Evolutionary conservation across 2,888 invertebrate genomes (phyloP), one percentile per base, ranked within the genome.

Genomic region (Tachina fera): DNA sequence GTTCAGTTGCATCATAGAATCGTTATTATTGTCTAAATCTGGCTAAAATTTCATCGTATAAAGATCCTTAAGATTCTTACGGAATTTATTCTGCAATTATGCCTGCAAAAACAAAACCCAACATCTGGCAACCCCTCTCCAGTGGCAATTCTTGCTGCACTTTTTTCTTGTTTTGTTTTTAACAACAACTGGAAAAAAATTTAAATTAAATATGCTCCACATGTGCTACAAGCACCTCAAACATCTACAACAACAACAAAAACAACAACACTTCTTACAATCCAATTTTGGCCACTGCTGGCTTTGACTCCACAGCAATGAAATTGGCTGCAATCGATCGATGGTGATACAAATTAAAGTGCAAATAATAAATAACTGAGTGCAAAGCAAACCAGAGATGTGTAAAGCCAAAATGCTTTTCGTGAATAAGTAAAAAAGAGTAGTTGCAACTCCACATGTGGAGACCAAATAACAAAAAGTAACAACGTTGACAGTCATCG

Each of bases 321-420:
- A 60, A 78, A 70, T 68, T 53, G 60, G 9, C 16, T 47, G 60
- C 68, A 31, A 51, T 43, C 75, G 75, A 51, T 43, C 75, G 75
- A 81, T 68, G 60, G 81, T 81, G 75, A 68, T 81, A 81, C 61
- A 81, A 75, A 81, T 81, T 81, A 81, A 81, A 75, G 68, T 75
- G 81, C 75, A 45, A 75, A 81, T 31, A 61, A 45, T 60, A 51
- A 61, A 68, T 61, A 31, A 61, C 14, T 58, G 43, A 31, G 10
- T 9, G 13, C 61, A 53, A 14, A 61, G 8, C 43, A 39, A 60
- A 58, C 3, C 11, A 10, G 61, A 43, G 61, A 43, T 16, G 61
- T n/a, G 61, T 9, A 41, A n/a, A 3, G 16, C 9, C 9, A 4
- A 31, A 22, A 11, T 13, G 51, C 31, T 31, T 31, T 5, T 31